Evolutionary conservation across 2,797 vertebrate genomes (phyloP), one percentile per base, ranked within the genome.

Genomic region (Enteromius paludinosus): DNA sequence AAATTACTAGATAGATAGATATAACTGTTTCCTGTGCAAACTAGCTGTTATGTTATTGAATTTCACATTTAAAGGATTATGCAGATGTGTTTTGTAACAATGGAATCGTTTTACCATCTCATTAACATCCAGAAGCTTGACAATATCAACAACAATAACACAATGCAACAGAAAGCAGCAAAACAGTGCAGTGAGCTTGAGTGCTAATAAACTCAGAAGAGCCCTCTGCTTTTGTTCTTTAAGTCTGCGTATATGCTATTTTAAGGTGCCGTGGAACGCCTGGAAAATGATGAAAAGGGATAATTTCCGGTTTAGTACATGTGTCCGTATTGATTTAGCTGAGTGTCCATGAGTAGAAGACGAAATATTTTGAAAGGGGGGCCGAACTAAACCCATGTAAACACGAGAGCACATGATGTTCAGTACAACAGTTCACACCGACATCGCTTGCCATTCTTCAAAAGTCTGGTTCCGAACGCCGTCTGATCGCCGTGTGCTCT

Each of bases 401-500:
- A 86, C 78, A 85, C 74, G 45, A 69, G 72, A 81, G 84, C 81
- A 64, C 74, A 82, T 68, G 79, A 86, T 78, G 84, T 86, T 74
- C 52, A 66, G 72, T 8, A 83, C 70, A 66, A 74, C 70, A 54
- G 69, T 54, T 12, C 18, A 56, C 35, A 25, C 23, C 17, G 38
- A 71, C 14, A 56, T 38, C 6, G 28, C 8, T 23, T 25, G 49
- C 9, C 59, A 30, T 56, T 41, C 8, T 28, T 30, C 5, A 28
- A 68, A 28, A 56, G 23, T 28, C 56, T 17, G 72, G 4, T 41
- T 41, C 52, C 56, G 41, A 62, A 62, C 41, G 23, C 45, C 6
- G 18, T 38, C 14, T 30, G 30, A 43, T 41, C 9, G 1, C 59
- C 49, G 52, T 30, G 12, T 17, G 74, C 72, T 33, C 18, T 28